Conservation (phyloP, 1,140 invertebrate genomes). For the Carposina sasakii region DNA sequence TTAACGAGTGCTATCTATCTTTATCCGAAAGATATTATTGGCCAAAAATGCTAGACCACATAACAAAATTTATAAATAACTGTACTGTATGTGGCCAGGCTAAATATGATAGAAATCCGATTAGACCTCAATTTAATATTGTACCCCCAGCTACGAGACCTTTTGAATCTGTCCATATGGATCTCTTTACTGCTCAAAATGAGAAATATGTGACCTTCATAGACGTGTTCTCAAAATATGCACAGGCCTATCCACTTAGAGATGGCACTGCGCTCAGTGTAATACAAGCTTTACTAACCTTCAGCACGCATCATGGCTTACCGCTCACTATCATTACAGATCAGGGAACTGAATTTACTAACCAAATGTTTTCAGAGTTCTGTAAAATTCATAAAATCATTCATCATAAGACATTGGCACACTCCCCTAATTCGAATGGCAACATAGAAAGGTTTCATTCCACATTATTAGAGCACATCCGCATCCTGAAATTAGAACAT, state of each 20-base stretch:
- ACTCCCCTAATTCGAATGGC: slow-evolving; percentile 1
- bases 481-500: slow-evolving; percentile 1
- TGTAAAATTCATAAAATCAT: neutral
- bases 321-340: neutral
- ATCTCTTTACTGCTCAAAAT: neutral
- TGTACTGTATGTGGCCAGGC: neutral
- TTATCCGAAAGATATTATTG: too few species aligned
- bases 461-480: neutral
- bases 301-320: neutral
- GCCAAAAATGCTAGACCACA: neutral
- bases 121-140: neutral
- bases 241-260: neutral
- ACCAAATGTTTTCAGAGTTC: neutral
- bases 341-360: neutral
- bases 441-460: neutral
- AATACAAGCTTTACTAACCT: neutral
- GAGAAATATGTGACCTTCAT: neutral
- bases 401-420: neutral
- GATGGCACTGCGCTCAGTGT: neutral
- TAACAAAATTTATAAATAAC: neutral
- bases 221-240: neutral
- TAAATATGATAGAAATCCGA: neutral
- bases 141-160: neutral
- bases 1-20: too few species aligned
- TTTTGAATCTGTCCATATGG: neutral